These are phyloP conservation scores for Echeneis naucrates DNA, from an alignment of 2,797 vertebrate genomes.

Conservation along the genomic window DNA sequence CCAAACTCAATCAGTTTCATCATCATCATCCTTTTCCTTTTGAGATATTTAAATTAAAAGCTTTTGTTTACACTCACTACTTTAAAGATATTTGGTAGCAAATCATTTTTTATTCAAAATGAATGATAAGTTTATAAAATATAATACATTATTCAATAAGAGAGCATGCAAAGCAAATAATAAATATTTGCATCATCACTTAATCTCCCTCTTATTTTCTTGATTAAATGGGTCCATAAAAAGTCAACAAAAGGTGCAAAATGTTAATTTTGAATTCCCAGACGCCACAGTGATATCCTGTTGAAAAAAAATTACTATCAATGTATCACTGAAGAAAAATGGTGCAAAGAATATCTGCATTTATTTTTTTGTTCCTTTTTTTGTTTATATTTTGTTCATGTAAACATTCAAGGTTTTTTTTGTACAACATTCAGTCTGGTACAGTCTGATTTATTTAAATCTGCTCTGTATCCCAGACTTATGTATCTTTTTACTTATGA, in stretches of 20 bases:
- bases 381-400: background rate
- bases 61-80: background rate
- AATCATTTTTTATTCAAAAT: background rate
- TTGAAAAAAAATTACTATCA: background rate
- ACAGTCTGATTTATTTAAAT: conserved; percentile 31
- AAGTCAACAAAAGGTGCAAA: background rate
- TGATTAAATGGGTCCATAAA: background rate
- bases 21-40: too few relatives aligned
- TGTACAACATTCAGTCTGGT: background rate
- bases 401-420: background rate
- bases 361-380: too few relatives aligned
- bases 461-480: conserved; percentile 21
- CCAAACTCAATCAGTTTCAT: too few relatives aligned
- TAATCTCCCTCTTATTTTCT: background rate
- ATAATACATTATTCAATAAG: too few relatives aligned
- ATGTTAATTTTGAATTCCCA: background rate
- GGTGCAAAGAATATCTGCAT: too few relatives aligned
- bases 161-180: background rate
- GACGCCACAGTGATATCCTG: background rate
- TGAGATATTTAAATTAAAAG: background rate
- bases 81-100: background rate
- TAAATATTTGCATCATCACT: background rate
- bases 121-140: too few relatives aligned
- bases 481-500: conserved; percentile 33
- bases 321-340: background rate